Conservation (phyloP, 1,140 invertebrate genomes). For the Drosophila chauvacae region DNA sequence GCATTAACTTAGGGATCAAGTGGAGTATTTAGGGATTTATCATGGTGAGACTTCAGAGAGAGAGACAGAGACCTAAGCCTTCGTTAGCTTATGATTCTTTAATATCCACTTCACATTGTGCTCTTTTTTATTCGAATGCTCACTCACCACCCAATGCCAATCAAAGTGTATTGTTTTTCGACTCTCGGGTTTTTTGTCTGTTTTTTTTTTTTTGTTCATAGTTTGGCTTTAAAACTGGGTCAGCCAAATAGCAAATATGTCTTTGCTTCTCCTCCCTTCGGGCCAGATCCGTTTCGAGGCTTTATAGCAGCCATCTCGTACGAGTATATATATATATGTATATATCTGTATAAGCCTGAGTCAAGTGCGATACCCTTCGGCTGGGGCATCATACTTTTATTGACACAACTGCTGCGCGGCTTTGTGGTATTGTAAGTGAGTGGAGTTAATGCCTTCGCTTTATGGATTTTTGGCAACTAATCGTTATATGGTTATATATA, state of each 20-base stretch:
- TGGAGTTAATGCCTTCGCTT: conserved; percentile 7
- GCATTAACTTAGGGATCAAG: not conserved
- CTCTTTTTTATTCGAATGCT: conserved; percentile 23
- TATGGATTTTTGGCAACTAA: conserved; percentile 31
- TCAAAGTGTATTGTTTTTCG: conserved; percentile 30
- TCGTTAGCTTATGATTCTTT: conserved; percentile 7
- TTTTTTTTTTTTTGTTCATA: conserved; percentile 6
- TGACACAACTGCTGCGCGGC: conserved; percentile 59
- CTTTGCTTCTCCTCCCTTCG: conserved; percentile 26
- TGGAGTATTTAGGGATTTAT: not conserved
- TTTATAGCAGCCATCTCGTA: conserved; percentile 3
- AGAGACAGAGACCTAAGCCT: not conserved
- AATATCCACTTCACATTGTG: conserved; percentile 1
- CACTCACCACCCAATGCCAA: conserved; percentile 41
- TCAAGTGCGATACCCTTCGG: conserved; percentile 67
- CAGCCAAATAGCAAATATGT: conserved; percentile 38
- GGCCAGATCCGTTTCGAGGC: conserved; percentile 27
- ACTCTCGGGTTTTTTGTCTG: not conserved
- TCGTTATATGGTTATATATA: not conserved
- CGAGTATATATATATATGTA: not conserved
- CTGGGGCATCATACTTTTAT: conserved; percentile 44
- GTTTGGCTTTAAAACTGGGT: conserved; percentile 33
- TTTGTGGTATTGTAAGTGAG: conserved; percentile 24
- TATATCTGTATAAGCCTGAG: conserved; percentile 22
- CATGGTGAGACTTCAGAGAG: not conserved